phyloP scores from a whole-genome alignment of 2,888 invertebrate species.

The Spodoptera exigua region DNA sequence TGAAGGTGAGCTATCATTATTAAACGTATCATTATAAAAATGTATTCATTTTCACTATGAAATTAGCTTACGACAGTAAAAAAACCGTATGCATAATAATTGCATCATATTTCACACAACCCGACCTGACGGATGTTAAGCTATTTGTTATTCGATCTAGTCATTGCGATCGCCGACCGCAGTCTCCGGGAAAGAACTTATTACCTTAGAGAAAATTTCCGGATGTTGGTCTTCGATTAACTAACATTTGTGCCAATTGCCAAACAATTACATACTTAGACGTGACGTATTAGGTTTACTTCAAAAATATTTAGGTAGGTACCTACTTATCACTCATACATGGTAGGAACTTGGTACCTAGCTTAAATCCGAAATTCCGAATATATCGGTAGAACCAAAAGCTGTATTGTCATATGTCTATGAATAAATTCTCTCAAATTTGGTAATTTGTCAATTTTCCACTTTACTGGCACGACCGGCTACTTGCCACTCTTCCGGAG shows the following conservation, averaged over 20 bases:
- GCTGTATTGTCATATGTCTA: conserved; percentile 13
- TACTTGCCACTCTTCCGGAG: conserved; percentile 10
- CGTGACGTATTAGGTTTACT: too few relatives aligned
- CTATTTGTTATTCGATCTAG: conserved; percentile 61
- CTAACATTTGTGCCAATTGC: conserved; percentile 37
- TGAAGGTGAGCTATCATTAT: conserved; percentile 23
- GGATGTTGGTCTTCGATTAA: conserved; percentile 48
- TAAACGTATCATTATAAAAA: neutral
- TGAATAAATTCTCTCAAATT: conserved; percentile 1
- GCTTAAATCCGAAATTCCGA: too few relatives aligned
- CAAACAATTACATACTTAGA: conserved; percentile 31
- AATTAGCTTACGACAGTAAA: conserved; percentile 1
- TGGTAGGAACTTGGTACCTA: too few relatives aligned
- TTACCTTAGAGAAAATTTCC: conserved; percentile 71
- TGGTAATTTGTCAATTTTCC: conserved; percentile 19
- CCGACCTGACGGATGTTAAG: conserved; percentile 63
- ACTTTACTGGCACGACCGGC: conserved; percentile 22
- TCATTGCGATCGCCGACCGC: conserved; percentile 61
- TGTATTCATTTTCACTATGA: neutral
- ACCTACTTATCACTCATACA: too few relatives aligned
- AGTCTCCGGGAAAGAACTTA: conserved; percentile 71
- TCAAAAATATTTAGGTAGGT: too few relatives aligned
- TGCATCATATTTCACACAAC: conserved; percentile 59
- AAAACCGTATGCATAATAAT: conserved; percentile 23
- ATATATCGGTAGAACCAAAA: too few relatives aligned